phyloP scores from a whole-genome alignment of 1,140 invertebrate species.

The Euura lappo region DNA sequence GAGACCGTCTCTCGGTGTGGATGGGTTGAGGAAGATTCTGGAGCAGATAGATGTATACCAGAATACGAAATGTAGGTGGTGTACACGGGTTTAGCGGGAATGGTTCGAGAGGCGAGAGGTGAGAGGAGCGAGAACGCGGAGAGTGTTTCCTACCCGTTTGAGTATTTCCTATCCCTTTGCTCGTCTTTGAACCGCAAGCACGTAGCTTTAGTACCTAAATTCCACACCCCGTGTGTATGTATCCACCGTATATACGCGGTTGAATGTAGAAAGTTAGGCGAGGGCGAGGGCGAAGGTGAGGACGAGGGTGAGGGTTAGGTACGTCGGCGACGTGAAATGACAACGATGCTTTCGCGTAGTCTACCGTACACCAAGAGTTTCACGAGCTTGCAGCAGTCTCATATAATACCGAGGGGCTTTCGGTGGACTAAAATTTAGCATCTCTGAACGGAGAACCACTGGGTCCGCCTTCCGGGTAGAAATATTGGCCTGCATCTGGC shows the following conservation, averaged over 20 bases:
- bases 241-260: too few relatives aligned
- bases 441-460: neutral
- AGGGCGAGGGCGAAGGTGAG: too few relatives aligned
- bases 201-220: conserved; percentile 7
- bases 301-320: too few relatives aligned
- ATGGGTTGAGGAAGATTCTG: too few relatives aligned
- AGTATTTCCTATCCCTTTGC: neutral
- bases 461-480: neutral
- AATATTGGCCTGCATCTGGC: conserved; percentile 4
- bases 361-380: too few relatives aligned
- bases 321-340: too few relatives aligned
- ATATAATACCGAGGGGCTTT: too few relatives aligned
- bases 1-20: too few relatives aligned
- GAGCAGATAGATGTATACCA: neutral
- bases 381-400: too few relatives aligned
- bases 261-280: too few relatives aligned
- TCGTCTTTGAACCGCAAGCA: conserved; percentile 6
- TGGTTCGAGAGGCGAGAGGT: neutral
- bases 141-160: neutral
- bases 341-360: too few relatives aligned
- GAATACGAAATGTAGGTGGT: conserved; percentile 5
- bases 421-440: too few relatives aligned
- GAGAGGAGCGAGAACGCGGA: neutral
- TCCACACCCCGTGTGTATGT: neutral
- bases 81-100: neutral